phyloP scores from a whole-genome alignment of 2,888 invertebrate species.

The Drosophila putrida region DNA sequence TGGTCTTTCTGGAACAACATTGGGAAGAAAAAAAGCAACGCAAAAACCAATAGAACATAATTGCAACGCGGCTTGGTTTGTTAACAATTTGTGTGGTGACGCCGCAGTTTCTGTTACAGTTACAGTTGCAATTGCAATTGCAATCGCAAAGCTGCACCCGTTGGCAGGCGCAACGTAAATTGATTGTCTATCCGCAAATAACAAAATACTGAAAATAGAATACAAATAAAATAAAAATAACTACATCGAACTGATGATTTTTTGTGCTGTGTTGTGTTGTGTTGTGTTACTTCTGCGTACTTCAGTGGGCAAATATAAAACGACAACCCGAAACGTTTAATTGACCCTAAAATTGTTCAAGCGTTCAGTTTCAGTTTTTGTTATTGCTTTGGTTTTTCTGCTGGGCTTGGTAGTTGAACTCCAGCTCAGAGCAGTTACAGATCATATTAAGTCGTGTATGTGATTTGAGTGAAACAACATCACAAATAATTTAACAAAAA shows the following conservation, averaged over 20 bases:
- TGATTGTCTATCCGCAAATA: constrained; percentile 45
- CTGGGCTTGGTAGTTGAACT: constrained; percentile 12
- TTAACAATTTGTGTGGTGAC: constrained; percentile 47
- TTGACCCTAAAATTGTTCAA: constrained; percentile 78
- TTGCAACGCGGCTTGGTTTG: constrained; percentile 52
- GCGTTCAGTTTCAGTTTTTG: constrained; percentile 56
- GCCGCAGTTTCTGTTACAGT: constrained; percentile 23
- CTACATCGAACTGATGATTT: constrained; percentile 23
- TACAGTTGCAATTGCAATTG: constrained; percentile 37
- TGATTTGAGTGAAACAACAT: constrained; percentile 16
- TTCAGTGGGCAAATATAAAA: constrained; percentile 66
- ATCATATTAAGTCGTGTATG: constrained; percentile 6
- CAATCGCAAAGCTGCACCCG: constrained; percentile 66
- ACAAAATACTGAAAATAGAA: constrained; percentile 19
- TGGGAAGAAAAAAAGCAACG: constrained; percentile 16
- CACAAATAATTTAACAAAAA: background rate
- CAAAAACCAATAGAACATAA: constrained; percentile 69
- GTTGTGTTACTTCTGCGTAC: constrained; percentile 38
- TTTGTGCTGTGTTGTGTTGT: constrained; percentile 23
- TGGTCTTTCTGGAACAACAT: constrained; percentile 12
- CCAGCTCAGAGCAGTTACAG: constrained; percentile 5
- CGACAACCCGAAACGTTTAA: constrained; percentile 61
- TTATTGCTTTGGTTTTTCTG: background rate
- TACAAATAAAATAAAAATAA: constrained; percentile 23
- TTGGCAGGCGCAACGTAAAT: constrained; percentile 50